phyloP scores from a whole-genome alignment of 1,140 invertebrate genomes.

The Drosophila nikananu region DNA sequence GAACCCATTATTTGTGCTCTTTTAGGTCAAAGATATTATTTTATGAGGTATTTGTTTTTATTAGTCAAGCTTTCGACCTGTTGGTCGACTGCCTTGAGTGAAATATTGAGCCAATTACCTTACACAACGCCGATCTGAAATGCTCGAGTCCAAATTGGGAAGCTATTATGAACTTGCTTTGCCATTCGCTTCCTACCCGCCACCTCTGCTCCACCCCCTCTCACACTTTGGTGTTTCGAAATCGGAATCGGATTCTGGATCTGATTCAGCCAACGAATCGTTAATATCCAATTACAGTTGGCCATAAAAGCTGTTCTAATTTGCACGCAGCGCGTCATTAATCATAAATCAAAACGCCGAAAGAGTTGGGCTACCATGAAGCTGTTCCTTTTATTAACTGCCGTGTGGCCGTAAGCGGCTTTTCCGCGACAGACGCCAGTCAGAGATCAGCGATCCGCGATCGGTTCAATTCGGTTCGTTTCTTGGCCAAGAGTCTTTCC shows the following conservation, averaged over 20 bases:
- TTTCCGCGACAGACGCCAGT: constrained; percentile 60
- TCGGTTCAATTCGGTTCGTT: constrained; percentile 27
- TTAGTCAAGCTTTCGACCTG: constrained; percentile 49
- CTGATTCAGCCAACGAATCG: constrained; percentile 57
- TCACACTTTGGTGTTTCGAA: constrained; percentile 15
- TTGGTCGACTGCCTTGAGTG: constrained; percentile 41
- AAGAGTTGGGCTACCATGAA: constrained; percentile 42
- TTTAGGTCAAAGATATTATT: constrained; percentile 52
- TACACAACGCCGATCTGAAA: constrained; percentile 49
- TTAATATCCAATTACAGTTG: constrained; percentile 80
- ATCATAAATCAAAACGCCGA: constrained; percentile 75
- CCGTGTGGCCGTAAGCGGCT: constrained; percentile 59
- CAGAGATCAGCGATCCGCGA: constrained; percentile 48
- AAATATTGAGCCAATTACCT: constrained; percentile 65
- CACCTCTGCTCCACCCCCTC: constrained; percentile 20
- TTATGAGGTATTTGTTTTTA: constrained; percentile 29
- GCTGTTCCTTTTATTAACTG: constrained; percentile 52
- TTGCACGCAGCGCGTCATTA: constrained; percentile 74
- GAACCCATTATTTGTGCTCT: constrained; percentile 32
- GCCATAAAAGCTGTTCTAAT: constrained; percentile 77
- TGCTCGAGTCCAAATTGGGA: constrained; percentile 60
- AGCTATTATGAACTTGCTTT: constrained; percentile 58
- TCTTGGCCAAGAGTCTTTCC: constrained; percentile 58
- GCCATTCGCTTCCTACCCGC: constrained; percentile 46
- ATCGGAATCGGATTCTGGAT: constrained; percentile 49